These are phyloP conservation scores for Neopelma chrysocephalum DNA, from an alignment of 2,797 vertebrate species.

Conservation along the genomic window DNA sequence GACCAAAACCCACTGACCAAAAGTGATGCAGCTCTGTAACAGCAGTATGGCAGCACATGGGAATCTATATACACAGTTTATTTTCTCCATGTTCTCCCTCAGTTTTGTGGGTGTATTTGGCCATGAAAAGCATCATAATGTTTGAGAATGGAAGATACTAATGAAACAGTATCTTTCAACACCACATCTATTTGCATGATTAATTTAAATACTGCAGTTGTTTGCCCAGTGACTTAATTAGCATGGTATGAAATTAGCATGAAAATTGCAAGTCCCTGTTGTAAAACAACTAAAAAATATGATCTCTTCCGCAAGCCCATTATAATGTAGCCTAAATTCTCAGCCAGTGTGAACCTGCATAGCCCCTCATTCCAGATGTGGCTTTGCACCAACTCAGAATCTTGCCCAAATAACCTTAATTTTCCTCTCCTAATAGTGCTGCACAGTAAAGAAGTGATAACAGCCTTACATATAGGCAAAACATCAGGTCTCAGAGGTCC, in stretches of 20 bases:
- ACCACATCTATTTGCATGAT: conserved; percentile 45
- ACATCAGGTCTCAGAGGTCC: neutral
- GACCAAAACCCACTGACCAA: neutral
- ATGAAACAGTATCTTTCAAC: conserved; percentile 58
- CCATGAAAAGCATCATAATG: neutral
- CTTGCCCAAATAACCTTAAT: neutral
- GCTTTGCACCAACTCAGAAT: neutral
- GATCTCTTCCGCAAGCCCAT: neutral
- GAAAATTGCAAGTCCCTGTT: conserved; percentile 58
- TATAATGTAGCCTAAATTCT: neutral
- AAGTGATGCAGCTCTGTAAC: neutral
- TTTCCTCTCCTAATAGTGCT: neutral
- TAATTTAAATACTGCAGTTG: conserved; percentile 62
- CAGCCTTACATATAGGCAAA: neutral
- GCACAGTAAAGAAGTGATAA: conserved; percentile 8
- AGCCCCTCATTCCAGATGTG: neutral
- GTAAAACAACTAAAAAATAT: conserved; percentile 13
- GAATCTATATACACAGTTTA: neutral
- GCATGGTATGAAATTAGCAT: conserved; percentile 18
- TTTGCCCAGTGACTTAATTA: conserved; percentile 53
- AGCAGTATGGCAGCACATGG: neutral
- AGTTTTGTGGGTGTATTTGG: neutral
- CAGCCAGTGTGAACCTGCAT: neutral
- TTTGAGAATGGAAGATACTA: conserved; percentile 47
- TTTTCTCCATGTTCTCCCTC: neutral